Conservation (phyloP, 1,140 invertebrate genomes). For the Sycophaga agraensis region DNA sequence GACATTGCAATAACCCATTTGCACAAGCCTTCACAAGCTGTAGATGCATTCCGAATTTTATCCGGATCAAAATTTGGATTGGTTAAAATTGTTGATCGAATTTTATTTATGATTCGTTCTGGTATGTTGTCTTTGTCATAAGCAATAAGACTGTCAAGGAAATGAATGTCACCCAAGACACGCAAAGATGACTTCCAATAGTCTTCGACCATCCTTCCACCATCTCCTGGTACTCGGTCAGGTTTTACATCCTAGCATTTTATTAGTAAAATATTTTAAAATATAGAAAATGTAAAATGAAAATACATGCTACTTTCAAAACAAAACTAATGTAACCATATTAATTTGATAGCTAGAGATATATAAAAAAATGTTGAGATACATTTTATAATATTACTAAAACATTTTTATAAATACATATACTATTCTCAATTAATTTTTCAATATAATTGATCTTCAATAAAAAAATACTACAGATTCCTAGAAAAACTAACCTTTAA, state of each 20-base stretch:
- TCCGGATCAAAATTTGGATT: conserved; percentile 92
- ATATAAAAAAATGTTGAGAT: no score
- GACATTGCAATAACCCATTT: conserved; percentile 90
- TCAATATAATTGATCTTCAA: neutral
- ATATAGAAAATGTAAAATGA: no score
- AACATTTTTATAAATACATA: no score
- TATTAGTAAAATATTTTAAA: neutral
- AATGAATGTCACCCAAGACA: conserved; percentile 87
- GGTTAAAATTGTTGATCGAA: conserved; percentile 75
- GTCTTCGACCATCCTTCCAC: conserved; percentile 72
- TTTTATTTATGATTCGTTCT: conserved; percentile 76
- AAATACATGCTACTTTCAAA: neutral
- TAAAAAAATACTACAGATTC: no score
- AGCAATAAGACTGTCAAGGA: conserved; percentile 77
- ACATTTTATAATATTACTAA: no score
- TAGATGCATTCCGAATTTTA: conserved; percentile 77
- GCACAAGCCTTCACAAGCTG: conserved; percentile 78
- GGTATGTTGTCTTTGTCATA: conserved; percentile 93
- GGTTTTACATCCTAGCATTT: conserved; percentile 74
- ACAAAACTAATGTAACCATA: no score
- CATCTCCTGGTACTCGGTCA: conserved; percentile 78
- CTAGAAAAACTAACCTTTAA: conserved; percentile 70
- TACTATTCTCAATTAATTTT: no score
- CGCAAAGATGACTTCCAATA: conserved; percentile 93
- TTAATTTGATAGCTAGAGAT: no score